Conservation (phyloP, 2,113 vertebrate species). For the Aphelocoma coerulescens region DNA sequence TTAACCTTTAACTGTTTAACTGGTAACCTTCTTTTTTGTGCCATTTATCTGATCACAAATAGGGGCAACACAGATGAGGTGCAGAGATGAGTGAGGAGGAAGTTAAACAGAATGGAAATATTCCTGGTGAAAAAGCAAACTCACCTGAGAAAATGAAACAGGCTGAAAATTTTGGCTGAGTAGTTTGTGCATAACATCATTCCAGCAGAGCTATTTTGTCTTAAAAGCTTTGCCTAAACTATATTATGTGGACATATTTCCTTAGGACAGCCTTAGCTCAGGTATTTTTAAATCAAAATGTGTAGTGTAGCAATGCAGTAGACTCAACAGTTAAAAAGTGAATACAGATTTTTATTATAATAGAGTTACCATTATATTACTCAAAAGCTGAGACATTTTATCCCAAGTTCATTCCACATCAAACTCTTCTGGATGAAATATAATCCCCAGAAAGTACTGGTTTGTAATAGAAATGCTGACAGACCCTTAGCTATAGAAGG, state of each 20-base stretch:
- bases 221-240: neutral
- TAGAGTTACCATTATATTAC: constrained; percentile 2
- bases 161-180: neutral
- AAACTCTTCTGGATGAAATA: constrained; percentile 20
- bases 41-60: neutral
- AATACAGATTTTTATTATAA: constrained; percentile 10
- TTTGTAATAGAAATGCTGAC: constrained; percentile 28
- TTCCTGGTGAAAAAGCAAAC: neutral
- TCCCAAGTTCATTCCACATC: constrained; percentile 42
- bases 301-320: neutral
- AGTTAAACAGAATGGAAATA: neutral
- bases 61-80: neutral
- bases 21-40: neutral
- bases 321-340: neutral
- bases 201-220: neutral
- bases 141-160: neutral
- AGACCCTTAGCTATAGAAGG: neutral
- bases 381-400: constrained; percentile 19
- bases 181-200: neutral
- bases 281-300: neutral
- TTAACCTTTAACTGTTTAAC: neutral
- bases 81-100: neutral
- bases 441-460: constrained; percentile 47
- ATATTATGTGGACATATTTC: neutral
- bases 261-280: neutral